Evolutionary conservation across 2,888 invertebrate species (phyloP).

Genomic region (Parelbella ahira): DNA sequence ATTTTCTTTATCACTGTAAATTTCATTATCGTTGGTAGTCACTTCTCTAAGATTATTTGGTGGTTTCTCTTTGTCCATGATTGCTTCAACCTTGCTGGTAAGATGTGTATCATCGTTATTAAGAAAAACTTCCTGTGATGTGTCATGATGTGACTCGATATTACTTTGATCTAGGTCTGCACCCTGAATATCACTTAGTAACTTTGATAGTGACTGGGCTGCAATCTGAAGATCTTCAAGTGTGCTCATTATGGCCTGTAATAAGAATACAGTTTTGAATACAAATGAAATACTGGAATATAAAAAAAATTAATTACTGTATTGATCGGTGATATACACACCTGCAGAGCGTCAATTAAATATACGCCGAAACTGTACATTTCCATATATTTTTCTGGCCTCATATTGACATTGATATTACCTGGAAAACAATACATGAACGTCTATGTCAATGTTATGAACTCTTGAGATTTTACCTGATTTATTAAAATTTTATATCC

Average conservation of each 20-base stretch:
- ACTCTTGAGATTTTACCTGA: too few species aligned
- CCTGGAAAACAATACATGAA: constrained; percentile 52
- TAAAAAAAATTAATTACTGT: constrained; percentile 7
- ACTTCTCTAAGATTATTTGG: too few species aligned
- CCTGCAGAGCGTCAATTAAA: constrained; percentile 68
- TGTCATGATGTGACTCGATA: constrained; percentile 37
- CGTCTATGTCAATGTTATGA: too few species aligned
- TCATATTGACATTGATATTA: constrained; percentile 64
- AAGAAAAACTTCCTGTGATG: constrained; percentile 9
- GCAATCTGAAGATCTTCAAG: constrained; percentile 55
- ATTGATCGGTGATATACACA: too few species aligned
- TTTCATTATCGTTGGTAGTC: too few species aligned
- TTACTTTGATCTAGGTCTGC: constrained; percentile 37
- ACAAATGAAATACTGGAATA: too few species aligned
- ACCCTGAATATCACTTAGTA: constrained; percentile 52
- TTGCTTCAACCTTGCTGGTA: too few species aligned
- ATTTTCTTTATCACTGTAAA: too few species aligned
- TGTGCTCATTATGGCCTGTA: constrained; percentile 39
- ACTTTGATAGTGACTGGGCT: constrained; percentile 44
- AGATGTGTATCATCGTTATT: too few species aligned
- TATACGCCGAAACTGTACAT: constrained; percentile 76
- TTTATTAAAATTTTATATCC: too few species aligned
- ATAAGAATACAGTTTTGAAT: too few species aligned
- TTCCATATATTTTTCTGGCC: constrained; percentile 71
- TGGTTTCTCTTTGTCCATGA: too few species aligned